Base-by-base conservation (phyloP, 2,888 invertebrate genomes). In the Tachina fera region DNA sequence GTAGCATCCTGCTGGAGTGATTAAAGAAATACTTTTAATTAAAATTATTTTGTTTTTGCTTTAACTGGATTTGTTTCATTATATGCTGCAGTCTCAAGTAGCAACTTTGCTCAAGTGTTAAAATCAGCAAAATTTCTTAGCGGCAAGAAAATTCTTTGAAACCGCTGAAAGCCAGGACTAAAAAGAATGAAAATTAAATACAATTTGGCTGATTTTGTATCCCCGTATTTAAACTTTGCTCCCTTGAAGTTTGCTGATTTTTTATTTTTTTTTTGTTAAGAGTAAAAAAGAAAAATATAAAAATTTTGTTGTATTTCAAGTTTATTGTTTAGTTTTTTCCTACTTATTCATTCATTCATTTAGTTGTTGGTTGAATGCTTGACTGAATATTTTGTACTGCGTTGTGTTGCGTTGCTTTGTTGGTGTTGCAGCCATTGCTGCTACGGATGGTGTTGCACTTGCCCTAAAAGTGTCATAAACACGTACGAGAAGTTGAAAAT, bases 391-490 rank as follows among this genome's bases (percentile, higher is more conserved):
- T 80, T 65, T 60, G 60, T 51, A 16, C 49, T 22, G 56, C 47
- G 70, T 49, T 53, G 45, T 51, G 31, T 47, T 31, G 43, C 65
- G 19, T 58, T 72, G 51, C 58, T 43, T 60, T 16, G 13, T 11
- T n/a, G n/a, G n/a, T n/a, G n/a, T n/a, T n/a, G n/a, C n/a, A n/a
- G n/a, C n/a, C n/a, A n/a, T n/a, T 79, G 51, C 45, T 77, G 68
- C 53, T 65, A 1, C 71, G 60, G 43, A 43, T 86, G 74, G 79
- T 76, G 86, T 79, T 86, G 86, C 86, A 81, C 83, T 87, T 84
- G 81, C 81, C 81, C 83, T 78, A 83, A 84, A 86, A 83, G 77
- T 86, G 86, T 83, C 86, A 86, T 86, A 84, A 86, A 67, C 84
- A 87, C 86, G 84, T 84, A 87, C 81, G 53, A 75, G 56, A 78